These are phyloP conservation scores for Meles meles DNA, from an alignment of 2,113 vertebrate species.

Conservation along the genomic window DNA sequence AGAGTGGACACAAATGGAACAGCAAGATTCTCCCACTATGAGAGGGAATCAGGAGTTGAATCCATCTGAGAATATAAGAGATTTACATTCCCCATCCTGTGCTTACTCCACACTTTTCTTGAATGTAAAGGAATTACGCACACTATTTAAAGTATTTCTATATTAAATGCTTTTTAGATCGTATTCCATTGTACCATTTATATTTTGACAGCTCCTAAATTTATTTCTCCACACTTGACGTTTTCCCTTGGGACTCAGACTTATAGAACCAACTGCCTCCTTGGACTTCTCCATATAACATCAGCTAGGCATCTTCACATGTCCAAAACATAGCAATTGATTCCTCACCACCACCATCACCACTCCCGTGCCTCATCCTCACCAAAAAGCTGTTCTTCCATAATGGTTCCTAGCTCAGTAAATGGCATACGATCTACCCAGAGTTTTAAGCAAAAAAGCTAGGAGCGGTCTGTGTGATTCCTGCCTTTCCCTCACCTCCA, in stretches of 20 bases:
- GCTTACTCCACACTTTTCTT: background rate
- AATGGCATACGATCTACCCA: background rate
- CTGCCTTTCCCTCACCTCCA: background rate
- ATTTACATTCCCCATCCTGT: background rate
- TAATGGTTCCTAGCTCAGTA: background rate
- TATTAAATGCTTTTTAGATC: background rate
- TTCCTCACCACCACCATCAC: background rate
- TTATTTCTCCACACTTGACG: background rate
- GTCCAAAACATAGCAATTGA: background rate
- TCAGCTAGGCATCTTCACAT: background rate
- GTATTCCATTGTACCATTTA: constrained; percentile 9
- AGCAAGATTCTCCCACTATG: background rate
- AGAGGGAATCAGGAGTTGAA: background rate
- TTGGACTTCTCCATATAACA: background rate
- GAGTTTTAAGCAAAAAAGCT: background rate
- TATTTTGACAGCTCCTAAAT: background rate
- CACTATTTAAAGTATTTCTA: background rate
- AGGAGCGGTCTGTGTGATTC: background rate
- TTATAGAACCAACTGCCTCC: background rate
- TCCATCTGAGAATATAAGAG: background rate
- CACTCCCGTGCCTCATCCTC: background rate
- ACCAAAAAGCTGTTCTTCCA: background rate
- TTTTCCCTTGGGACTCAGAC: constrained; percentile 6
- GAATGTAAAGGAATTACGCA: background rate
- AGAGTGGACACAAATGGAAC: background rate